These are phyloP conservation scores for Loriculus beryllinus DNA, from an alignment of 2,797 vertebrate species.

Conservation along the genomic window DNA sequence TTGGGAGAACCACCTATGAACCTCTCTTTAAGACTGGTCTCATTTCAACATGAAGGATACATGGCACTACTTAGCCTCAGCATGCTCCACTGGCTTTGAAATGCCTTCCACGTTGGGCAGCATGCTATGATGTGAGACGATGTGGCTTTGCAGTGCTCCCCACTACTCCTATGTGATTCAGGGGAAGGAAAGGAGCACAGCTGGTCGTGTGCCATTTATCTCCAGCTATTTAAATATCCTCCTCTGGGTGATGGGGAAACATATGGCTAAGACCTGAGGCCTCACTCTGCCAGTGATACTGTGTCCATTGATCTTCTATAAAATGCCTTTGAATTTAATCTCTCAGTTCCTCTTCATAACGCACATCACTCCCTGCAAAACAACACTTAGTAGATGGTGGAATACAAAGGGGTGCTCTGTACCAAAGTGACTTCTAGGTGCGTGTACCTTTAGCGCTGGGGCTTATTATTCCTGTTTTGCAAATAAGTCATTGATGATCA, in stretches of 20 bases:
- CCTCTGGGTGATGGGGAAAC: not conserved
- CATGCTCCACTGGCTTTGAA: not conserved
- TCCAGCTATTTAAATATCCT: not conserved
- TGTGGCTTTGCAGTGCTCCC: not conserved
- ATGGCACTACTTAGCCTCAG: accelerated
- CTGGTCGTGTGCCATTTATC: not conserved
- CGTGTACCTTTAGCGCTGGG: not conserved
- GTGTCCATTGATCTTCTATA: not conserved
- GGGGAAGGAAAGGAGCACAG: not conserved
- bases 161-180: not conserved
- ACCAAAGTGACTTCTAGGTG: not conserved
- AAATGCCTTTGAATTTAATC: not conserved
- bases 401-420: not conserved
- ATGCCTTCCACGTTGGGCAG: not conserved
- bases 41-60: not conserved
- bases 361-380: not conserved
- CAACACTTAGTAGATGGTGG: not conserved
- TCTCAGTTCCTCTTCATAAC: not conserved
- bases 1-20: not conserved
- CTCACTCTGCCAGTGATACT: not conserved
- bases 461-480: not conserved
- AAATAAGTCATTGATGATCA: not conserved
- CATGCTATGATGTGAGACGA: not conserved
- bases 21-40: not conserved
- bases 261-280: not conserved